Evolutionary conservation across 1,140 invertebrate genomes (phyloP).

Genomic region (Drosophila kikkawai): DNA sequence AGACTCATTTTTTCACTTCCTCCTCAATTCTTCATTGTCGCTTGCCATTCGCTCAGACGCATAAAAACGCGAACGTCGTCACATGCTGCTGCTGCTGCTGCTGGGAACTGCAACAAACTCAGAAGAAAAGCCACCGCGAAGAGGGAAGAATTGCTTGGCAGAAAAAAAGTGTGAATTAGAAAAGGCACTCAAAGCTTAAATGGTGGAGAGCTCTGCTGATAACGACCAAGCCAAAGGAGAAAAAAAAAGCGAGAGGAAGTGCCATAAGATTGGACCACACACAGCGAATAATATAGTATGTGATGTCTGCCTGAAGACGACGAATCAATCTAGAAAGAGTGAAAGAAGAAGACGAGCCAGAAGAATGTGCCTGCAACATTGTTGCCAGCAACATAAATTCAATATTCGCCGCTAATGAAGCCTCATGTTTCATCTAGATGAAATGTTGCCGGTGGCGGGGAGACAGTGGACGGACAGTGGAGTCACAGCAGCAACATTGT

Average conservation of each 20-base stretch:
- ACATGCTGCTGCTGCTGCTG: slow-evolving; percentile 26
- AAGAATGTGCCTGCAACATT: slow-evolving; percentile 60
- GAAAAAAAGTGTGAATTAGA: slow-evolving; percentile 80
- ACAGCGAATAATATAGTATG: slow-evolving; percentile 14
- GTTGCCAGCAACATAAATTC: slow-evolving; percentile 63
- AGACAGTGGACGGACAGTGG: not conserved
- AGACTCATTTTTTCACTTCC: not conserved
- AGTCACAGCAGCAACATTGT: slow-evolving; percentile 41
- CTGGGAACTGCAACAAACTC: slow-evolving; percentile 20
- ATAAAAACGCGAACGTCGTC: slow-evolving; percentile 59
- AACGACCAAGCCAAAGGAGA: slow-evolving; percentile 38
- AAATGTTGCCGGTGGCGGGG: slow-evolving; percentile 41
- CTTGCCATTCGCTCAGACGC: slow-evolving; percentile 33
- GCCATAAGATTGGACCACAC: slow-evolving; percentile 48
- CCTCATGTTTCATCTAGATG: slow-evolving; percentile 43
- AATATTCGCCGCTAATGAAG: slow-evolving; percentile 47
- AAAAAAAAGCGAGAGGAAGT: slow-evolving; percentile 24
- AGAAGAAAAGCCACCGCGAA: slow-evolving; percentile 13
- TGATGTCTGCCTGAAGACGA: slow-evolving; percentile 12
- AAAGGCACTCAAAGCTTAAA: slow-evolving; percentile 81
- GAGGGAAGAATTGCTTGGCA: slow-evolving; percentile 32
- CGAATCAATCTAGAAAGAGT: slow-evolving; percentile 55
- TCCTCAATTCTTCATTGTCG: slow-evolving; percentile 36
- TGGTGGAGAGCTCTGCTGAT: slow-evolving; percentile 56
- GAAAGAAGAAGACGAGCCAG: not conserved